Evolutionary conservation across 2,888 invertebrate genomes (phyloP), one percentile per base, ranked within the genome.

Genomic region (Leucania comma): DNA sequence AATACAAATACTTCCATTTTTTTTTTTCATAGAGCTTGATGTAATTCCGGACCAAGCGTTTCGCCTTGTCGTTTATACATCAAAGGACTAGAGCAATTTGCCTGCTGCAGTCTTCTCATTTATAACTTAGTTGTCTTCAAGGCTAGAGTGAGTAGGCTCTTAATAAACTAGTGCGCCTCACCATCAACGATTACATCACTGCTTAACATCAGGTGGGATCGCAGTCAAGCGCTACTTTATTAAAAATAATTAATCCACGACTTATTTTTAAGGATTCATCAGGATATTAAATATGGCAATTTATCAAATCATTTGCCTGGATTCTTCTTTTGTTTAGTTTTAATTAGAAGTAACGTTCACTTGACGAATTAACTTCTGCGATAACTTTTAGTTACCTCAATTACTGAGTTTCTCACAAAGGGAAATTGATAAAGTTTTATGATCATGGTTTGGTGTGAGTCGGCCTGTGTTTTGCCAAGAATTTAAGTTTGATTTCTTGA

Each of bases 341-440:
- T 29, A 42, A 64, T 64, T 54, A 64, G 35, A 42, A 64, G 26
- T 26, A 29, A 64, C 62, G 35, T 24, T n/a, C 1, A 8, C 38
- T 26, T 50, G 32, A 50, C 22, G 22, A 63, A 63, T 63, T 38
- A 10, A 54, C 53, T 54, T 63, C 63, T 42, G 26, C 29, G 17
- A 29, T 42, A 64, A 64, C 29, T 64, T 64, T 42, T 9, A 64
- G 63, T 64, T 53, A 54, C 63, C 54, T 64, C 54, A 64, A 42
- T 54, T 54, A 64, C 35, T 10, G n/a, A 64, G 54, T 64, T 64
- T 10, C 38, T 38, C 17, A 42, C 32, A 22, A 57, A 57, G 0
- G 14, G 57, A 57, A 35, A 57, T 57, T 57, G 57, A 35, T 57
- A 57, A 57, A 57, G 57, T 57, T 57, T 57, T 5, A 22, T 22